Evolutionary conservation across 2,888 invertebrate genomes (phyloP).

Genomic region (Dendrolimus pini): DNA sequence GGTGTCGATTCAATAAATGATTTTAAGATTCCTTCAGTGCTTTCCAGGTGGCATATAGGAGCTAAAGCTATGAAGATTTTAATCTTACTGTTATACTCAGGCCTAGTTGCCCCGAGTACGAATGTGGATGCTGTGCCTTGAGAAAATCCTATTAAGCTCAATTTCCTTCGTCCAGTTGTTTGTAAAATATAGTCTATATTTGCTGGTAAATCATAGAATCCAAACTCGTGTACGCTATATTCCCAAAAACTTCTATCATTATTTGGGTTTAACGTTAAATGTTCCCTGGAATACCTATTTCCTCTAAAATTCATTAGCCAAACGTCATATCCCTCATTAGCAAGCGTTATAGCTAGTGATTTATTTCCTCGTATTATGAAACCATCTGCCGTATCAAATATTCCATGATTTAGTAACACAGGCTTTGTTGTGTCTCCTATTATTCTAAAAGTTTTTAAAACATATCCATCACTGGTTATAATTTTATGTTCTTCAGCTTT

Average conservation of each 20-base stretch:
- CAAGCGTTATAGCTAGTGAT: conserved; percentile 24
- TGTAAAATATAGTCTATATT: conserved; percentile 47
- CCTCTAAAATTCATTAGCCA: conserved; percentile 44
- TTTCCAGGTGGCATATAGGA: conserved; percentile 24
- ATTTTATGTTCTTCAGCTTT: conserved; percentile 18
- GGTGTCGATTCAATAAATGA: conserved; percentile 1
- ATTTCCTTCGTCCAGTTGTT: conserved; percentile 57
- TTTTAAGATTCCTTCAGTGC: conserved; percentile 8
- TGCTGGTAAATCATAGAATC: conserved; percentile 79
- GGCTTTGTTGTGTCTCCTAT: conserved; percentile 19
- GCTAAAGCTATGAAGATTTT: conserved; percentile 52
- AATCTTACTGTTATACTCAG: conserved; percentile 77
- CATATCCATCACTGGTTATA: conserved; percentile 32
- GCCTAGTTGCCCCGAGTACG: conserved; percentile 60
- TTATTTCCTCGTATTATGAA: conserved; percentile 26
- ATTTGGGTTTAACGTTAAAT: conserved; percentile 43
- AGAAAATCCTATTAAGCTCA: conserved; percentile 82
- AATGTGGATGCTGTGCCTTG: conserved; percentile 76
- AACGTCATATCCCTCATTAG: conserved; percentile 22
- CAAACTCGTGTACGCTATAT: conserved; percentile 77
- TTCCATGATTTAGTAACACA: conserved; percentile 26
- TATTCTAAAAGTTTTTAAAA: conserved; percentile 24
- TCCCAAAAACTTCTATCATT: conserved; percentile 67
- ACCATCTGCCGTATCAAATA: conserved; percentile 25
- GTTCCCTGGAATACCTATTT: conserved; percentile 70